A percentile compares a stretch with the other conserved stretches of the same genome.
Conservation (phyloP, 2,888 invertebrate species). For the Andrena marginata region DNA sequence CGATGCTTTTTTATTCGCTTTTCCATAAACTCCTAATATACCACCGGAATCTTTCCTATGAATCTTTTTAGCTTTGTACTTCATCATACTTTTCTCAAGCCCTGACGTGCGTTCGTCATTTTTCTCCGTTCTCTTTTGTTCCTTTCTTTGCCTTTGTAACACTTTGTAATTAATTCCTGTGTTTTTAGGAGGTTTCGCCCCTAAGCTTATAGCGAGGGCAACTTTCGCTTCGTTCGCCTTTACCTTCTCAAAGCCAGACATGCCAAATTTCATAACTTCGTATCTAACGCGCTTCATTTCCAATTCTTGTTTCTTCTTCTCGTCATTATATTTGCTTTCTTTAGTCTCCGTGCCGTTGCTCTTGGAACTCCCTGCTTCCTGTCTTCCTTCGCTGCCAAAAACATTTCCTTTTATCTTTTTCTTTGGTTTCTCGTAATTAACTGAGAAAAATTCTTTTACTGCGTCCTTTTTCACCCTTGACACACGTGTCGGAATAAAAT, state of each 20-base stretch:
- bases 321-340: slow-evolving; percentile 46
- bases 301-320: slow-evolving; percentile 85
- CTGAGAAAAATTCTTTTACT: slow-evolving; percentile 63
- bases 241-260: slow-evolving; percentile 90
- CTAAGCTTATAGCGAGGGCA: slow-evolving; percentile 91
- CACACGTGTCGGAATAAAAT: slow-evolving; percentile 77
- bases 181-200: slow-evolving; percentile 92
- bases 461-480: slow-evolving; percentile 66
- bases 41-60: slow-evolving; percentile 55
- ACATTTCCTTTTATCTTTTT: slow-evolving; percentile 47
- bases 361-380: neutral
- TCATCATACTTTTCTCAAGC: slow-evolving; percentile 70
- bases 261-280: slow-evolving; percentile 94
- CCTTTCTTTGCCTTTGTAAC: slow-evolving; percentile 88
- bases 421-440: slow-evolving; percentile 71
- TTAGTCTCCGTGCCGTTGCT: neutral
- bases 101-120: slow-evolving; percentile 82
- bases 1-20: slow-evolving; percentile 67
- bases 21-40: slow-evolving; percentile 80
- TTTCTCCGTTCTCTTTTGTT: slow-evolving; percentile 85
- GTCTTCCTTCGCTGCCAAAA: slow-evolving; percentile 1
- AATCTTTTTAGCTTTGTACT: slow-evolving; percentile 53
- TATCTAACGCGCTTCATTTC: slow-evolving; percentile 92
- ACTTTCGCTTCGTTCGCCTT: slow-evolving; percentile 93
- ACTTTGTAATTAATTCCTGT: slow-evolving; percentile 90